phyloP scores from a whole-genome alignment of 2,888 invertebrate genomes.

The Rhagophthalmus giganteus region DNA sequence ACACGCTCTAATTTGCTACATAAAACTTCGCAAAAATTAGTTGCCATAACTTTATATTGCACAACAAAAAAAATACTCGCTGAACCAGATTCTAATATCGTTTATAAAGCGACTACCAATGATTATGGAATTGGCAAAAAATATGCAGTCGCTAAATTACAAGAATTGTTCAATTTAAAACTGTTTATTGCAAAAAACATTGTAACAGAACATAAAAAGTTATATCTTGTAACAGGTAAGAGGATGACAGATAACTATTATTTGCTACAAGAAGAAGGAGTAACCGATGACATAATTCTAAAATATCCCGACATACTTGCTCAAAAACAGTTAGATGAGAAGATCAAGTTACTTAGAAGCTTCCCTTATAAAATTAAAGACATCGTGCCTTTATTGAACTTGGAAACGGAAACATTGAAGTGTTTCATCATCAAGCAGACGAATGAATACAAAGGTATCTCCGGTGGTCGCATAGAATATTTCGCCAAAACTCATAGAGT shows the following conservation, averaged over 20 bases:
- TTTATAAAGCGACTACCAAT: conserved; percentile 11
- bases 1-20: too few relatives aligned
- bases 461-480: conserved; percentile 22
- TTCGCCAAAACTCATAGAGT: conserved; percentile 40
- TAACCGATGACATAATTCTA: conserved; percentile 38
- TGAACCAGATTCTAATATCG: too few relatives aligned
- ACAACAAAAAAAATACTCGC: too few relatives aligned
- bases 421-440: too few relatives aligned
- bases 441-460: too few relatives aligned
- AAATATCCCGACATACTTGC: conserved; percentile 44
- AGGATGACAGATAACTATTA: conserved; percentile 39
- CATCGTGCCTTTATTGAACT: conserved; percentile 38
- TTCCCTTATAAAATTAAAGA: conserved; percentile 41
- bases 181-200: conserved; percentile 19
- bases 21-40: too few relatives aligned
- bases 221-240: conserved; percentile 23
- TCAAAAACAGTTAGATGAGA: conserved; percentile 34
- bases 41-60: too few relatives aligned
- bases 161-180: conserved; percentile 30
- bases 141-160: conserved; percentile 27
- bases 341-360: conserved; percentile 39
- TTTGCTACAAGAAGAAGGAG: conserved; percentile 35
- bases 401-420: conserved; percentile 19
- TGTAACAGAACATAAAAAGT: conserved; percentile 11
- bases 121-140: conserved; percentile 32